These are phyloP conservation scores for Colaptes auratus DNA, from an alignment of 2,113 vertebrate genomes.

Conservation along the genomic window DNA sequence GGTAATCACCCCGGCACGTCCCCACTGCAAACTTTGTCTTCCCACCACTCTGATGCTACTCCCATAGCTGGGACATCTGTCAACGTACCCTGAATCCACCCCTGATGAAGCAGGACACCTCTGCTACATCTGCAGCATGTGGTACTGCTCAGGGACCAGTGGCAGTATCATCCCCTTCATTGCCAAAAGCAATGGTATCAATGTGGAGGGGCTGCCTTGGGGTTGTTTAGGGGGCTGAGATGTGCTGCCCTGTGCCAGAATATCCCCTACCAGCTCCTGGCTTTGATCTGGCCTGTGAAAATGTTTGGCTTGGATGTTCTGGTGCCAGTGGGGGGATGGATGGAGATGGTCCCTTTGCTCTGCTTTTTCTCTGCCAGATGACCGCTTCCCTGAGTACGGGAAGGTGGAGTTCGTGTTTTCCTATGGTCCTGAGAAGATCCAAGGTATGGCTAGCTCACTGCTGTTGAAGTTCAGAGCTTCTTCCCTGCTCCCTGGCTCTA, in stretches of 20 bases:
- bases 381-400: slow-evolving; percentile 95
- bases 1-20: slow-evolving; percentile 63
- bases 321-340: not conserved
- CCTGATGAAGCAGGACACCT: rapidly evolving
- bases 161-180: not conserved
- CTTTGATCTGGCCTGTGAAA: not conserved
- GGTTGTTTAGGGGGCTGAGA: not conserved
- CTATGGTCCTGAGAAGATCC: slow-evolving; percentile 96
- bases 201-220: not conserved
- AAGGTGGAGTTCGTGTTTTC: slow-evolving; percentile 99
- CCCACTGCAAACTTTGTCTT: not conserved
- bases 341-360: not conserved
- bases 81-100: not conserved
- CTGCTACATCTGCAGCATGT: not conserved
- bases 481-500: not conserved
- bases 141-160: not conserved
- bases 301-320: not conserved
- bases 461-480: rapidly evolving
- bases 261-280: not conserved
- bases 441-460: slow-evolving; percentile 79
- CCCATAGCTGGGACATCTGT: not conserved
- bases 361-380: slow-evolving; percentile 80
- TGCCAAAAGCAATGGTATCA: not conserved
- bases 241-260: rapidly evolving
- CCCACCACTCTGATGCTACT: not conserved